Percentiles rank a stretch among this genome's conserved stretches.
These are phyloP conservation scores for Hypotaenidia okinawae DNA, from an alignment of 2,797 vertebrate genomes.

Conservation along the genomic window DNA sequence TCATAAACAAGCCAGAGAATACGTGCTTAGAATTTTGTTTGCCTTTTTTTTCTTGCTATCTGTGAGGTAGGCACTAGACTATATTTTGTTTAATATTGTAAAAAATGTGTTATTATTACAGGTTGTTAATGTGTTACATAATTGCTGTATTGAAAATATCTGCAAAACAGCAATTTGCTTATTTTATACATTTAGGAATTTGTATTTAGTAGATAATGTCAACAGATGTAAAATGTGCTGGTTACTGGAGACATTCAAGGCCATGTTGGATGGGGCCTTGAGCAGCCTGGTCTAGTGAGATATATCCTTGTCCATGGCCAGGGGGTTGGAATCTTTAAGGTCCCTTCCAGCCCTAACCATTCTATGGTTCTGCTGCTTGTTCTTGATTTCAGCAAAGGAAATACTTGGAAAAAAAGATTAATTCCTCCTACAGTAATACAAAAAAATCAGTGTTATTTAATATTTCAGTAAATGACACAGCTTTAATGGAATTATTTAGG, in stretches of 20 bases:
- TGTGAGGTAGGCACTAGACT: neutral
- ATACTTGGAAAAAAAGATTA: neutral
- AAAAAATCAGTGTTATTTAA: neutral
- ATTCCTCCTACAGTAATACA: neutral
- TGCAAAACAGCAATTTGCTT: neutral
- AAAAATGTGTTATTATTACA: neutral
- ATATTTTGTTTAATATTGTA: neutral
- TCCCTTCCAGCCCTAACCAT: too few relatives aligned
- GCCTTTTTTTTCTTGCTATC: neutral
- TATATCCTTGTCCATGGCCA: too few relatives aligned
- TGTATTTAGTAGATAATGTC: neutral
- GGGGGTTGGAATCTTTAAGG: too few relatives aligned
- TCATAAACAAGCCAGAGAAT: neutral
- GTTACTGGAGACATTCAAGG: neutral
- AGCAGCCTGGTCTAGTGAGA: too few relatives aligned
- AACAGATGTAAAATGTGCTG: neutral
- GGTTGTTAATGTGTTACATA: neutral
- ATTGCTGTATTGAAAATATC: neutral
- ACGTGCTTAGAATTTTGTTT: constrained; percentile 15
- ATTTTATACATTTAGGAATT: neutral
- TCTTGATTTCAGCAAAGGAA: neutral
- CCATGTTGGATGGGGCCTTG: too few relatives aligned
- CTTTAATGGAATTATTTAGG: neutral
- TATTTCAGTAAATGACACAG: neutral
- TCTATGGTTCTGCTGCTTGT: neutral